Conservation (phyloP, 2,888 invertebrate genomes). For the Pollenia amentaria region DNA sequence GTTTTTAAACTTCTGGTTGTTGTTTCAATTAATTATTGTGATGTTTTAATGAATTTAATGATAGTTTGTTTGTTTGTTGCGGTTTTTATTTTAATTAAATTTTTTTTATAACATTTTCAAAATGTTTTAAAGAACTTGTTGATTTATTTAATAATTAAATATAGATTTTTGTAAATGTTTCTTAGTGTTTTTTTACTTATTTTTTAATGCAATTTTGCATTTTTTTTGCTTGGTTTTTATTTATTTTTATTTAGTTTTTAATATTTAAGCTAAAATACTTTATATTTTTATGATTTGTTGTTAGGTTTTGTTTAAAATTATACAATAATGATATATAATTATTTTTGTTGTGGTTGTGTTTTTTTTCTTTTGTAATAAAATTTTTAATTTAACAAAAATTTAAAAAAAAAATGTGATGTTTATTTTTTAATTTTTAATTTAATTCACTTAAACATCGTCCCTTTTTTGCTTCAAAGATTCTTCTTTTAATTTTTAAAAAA, state of each 20-base stretch:
- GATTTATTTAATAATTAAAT: conserved; percentile 61
- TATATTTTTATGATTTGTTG: conserved; percentile 53
- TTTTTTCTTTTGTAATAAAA: conserved; percentile 19
- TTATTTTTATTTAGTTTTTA: conserved; percentile 19
- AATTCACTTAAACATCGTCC: neutral
- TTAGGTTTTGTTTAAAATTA: conserved; percentile 61
- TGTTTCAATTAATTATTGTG: conserved; percentile 25
- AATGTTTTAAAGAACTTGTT: conserved; percentile 78
- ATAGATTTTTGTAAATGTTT: conserved; percentile 38
- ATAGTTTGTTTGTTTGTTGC: conserved; percentile 48
- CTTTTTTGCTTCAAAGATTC: no score
- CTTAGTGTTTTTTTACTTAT: conserved; percentile 23
- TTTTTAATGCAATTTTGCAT: conserved; percentile 49
- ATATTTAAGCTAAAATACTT: conserved; percentile 74
- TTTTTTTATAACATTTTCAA: conserved; percentile 68
- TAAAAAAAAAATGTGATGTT: conserved; percentile 47
- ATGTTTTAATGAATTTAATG: conserved; percentile 58
- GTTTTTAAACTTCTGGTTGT: conserved; percentile 21
- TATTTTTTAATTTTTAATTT: conserved; percentile 23
- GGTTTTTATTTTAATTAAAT: conserved; percentile 10
- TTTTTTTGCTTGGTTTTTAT: conserved; percentile 30
- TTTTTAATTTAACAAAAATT: conserved; percentile 9
- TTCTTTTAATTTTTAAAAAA: neutral
- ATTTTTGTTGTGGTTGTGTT: conserved; percentile 53
- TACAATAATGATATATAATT: conserved; percentile 63